phyloP scores from a whole-genome alignment of 2,113 vertebrate species.

The Eclectus roratus region DNA sequence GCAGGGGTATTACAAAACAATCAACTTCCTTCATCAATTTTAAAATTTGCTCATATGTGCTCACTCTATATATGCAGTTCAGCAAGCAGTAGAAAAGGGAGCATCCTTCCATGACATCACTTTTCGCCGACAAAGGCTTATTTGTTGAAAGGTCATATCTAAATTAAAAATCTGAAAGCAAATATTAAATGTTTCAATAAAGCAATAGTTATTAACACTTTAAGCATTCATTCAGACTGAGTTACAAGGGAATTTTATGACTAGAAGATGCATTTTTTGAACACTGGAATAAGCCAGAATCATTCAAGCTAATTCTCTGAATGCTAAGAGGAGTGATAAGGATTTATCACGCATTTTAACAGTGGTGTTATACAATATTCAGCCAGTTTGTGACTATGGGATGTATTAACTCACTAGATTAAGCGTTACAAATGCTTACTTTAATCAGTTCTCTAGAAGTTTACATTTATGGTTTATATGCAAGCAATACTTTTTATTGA shows the following conservation, averaged over 20 bases:
- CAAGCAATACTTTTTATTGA: not conserved
- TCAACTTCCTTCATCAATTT: constrained; percentile 59
- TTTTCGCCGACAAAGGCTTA: not conserved
- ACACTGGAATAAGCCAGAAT: not conserved
- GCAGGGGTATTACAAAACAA: constrained; percentile 53
- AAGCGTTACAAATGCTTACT: not conserved
- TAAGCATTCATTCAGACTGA: not conserved
- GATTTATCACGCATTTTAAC: not conserved
- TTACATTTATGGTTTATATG: not conserved
- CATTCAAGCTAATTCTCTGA: not conserved
- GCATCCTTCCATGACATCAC: not conserved
- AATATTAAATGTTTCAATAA: not conserved
- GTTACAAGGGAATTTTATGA: not conserved
- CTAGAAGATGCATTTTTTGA: not conserved
- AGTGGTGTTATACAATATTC: not conserved
- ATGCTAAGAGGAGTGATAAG: not conserved
- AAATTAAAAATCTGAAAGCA: constrained; percentile 25
- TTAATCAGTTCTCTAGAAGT: not conserved
- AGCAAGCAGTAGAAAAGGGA: not conserved
- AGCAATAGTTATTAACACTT: not conserved
- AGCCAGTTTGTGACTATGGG: not conserved
- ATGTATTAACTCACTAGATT: not conserved
- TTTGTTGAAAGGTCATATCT: constrained; percentile 23
- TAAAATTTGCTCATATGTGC: not conserved
- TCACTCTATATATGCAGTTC: not conserved